Conservation (phyloP, 2,797 vertebrate genomes). For the Anabas testudineus region DNA sequence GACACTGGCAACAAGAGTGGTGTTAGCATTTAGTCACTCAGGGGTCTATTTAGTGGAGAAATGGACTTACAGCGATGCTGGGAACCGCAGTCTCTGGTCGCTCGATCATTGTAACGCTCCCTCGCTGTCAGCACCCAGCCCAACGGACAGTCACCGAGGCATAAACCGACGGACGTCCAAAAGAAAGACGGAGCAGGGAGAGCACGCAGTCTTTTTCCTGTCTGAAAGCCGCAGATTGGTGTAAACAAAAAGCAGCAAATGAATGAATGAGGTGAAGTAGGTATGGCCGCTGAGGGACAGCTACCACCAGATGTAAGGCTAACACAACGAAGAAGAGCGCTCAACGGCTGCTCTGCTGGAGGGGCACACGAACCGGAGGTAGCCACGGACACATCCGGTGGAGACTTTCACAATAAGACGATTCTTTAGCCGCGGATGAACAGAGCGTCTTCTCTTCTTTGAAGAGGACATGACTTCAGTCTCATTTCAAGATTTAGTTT, state of each 20-base stretch:
- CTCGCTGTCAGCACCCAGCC: constrained; percentile 75
- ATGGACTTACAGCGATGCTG: constrained; percentile 85
- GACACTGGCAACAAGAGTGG: not conserved
- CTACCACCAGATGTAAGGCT: constrained; percentile 31
- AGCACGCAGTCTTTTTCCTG: not conserved
- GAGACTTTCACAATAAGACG: constrained; percentile 64
- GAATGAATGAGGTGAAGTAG: constrained; percentile 68
- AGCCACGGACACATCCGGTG: constrained; percentile 23
- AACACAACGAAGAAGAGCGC: constrained; percentile 37
- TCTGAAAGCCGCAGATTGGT: rapidly evolving
- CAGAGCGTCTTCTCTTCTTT: too few relatives aligned
- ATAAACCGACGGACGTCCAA: constrained; percentile 48
- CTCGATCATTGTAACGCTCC: constrained; percentile 82
- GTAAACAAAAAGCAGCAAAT: not conserved
- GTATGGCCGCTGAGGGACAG: constrained; percentile 55
- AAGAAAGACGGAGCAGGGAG: constrained; percentile 17
- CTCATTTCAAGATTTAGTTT: too few relatives aligned
- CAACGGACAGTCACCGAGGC: constrained; percentile 61
- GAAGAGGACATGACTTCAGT: too few relatives aligned
- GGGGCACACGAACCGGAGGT: rapidly evolving
- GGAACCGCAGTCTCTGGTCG: constrained; percentile 84
- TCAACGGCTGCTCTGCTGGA: constrained; percentile 36
- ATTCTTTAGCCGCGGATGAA: too few relatives aligned
- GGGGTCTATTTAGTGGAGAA: not conserved
- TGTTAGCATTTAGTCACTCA: not conserved